Percentiles rank a stretch among this genome's conserved stretches.
These are phyloP conservation scores for Rhynchophorus ferrugineus DNA, from an alignment of 1,140 invertebrate species.

Conservation along the genomic window DNA sequence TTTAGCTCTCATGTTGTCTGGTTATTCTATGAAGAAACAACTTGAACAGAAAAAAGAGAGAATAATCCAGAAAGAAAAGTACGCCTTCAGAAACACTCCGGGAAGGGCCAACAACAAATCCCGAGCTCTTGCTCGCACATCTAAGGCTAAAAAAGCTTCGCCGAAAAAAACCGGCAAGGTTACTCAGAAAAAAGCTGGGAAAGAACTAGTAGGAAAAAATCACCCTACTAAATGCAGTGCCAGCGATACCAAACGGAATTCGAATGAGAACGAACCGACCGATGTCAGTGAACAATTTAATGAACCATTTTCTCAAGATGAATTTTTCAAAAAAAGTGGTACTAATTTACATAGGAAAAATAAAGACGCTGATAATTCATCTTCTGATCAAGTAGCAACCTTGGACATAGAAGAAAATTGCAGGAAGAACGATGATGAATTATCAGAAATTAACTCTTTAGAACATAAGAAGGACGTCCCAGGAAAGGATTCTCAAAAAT, in stretches of 20 bases:
- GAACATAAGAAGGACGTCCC: too few species aligned
- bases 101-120: neutral
- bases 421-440: too few species aligned
- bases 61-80: constrained; percentile 5
- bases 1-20: too few species aligned
- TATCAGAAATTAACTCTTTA: too few species aligned
- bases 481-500: too few species aligned
- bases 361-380: constrained; percentile 1
- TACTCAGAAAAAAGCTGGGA: neutral
- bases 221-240: neutral
- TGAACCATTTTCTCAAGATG: constrained; percentile 20
- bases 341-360: constrained; percentile 16
- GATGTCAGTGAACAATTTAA: too few species aligned
- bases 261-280: neutral
- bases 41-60: constrained; percentile 9
- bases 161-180: neutral
- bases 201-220: neutral
- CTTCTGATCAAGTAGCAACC: too few species aligned
- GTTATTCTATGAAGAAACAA: constrained; percentile 8
- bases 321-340: constrained; percentile 16
- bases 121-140: neutral
- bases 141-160: neutral
- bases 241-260: neutral
- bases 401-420: too few species aligned
- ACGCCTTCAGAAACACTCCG: constrained; percentile 8